Evolutionary conservation across 1,140 invertebrate species (phyloP).

Genomic region (Macrocentrus cingulum): DNA sequence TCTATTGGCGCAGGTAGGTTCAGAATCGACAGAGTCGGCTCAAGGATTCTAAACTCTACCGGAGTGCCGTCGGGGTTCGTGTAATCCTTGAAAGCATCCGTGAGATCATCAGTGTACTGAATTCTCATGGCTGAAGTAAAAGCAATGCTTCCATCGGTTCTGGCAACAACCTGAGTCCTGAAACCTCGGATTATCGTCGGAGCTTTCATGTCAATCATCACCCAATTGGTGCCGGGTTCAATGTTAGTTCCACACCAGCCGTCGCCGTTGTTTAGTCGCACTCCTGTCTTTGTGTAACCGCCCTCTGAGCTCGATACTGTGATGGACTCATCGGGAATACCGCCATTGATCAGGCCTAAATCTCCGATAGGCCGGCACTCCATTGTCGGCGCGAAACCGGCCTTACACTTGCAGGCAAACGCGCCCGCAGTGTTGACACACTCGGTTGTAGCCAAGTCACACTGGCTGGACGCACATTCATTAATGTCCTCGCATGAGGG

Average conservation of each 20-base stretch:
- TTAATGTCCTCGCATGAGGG: slow-evolving; percentile 92
- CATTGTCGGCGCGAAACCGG: slow-evolving; percentile 82
- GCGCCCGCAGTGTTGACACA: slow-evolving; percentile 90
- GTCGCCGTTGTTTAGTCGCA: slow-evolving; percentile 77
- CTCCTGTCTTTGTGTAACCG: slow-evolving; percentile 78
- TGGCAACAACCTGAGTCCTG: slow-evolving; percentile 81
- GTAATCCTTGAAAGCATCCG: slow-evolving; percentile 88
- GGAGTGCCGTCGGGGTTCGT: slow-evolving; percentile 88
- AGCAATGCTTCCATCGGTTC: slow-evolving; percentile 76
- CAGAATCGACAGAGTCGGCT: slow-evolving; percentile 83
- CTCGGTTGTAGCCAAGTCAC: slow-evolving; percentile 86
- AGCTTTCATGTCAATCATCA: slow-evolving; percentile 83
- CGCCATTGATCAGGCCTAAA: slow-evolving; percentile 84
- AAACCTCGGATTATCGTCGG: slow-evolving; percentile 89
- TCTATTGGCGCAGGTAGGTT: slow-evolving; percentile 91
- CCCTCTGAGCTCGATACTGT: slow-evolving; percentile 79
- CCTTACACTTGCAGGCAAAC: slow-evolving; percentile 87
- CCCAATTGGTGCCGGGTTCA: slow-evolving; percentile 85
- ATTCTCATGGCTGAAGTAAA: slow-evolving; percentile 87
- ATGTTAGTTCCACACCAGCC: slow-evolving; percentile 88
- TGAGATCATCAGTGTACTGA: slow-evolving; percentile 84
- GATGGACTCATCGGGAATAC: slow-evolving; percentile 86
- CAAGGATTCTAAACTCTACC: slow-evolving; percentile 87
- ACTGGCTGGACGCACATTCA: slow-evolving; percentile 86
- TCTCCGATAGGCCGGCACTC: slow-evolving; percentile 88